These are phyloP conservation scores for Tachystola acroxantha DNA, from an alignment of 2,888 invertebrate genomes.

Conservation along the genomic window DNA sequence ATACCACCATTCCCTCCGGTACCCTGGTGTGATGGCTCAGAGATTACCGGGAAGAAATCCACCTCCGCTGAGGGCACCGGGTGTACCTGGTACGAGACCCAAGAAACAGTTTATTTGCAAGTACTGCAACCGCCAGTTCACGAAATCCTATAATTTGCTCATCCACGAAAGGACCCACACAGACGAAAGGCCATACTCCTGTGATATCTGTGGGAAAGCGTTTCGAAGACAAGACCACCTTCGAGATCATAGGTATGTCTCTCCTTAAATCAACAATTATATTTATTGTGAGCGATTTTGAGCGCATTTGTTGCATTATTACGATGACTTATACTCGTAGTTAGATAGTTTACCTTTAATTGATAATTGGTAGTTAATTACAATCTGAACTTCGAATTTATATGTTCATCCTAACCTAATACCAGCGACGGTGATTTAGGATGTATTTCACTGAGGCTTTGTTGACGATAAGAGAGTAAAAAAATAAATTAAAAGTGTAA, in stretches of 20 bases:
- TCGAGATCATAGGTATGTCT: slow-evolving; percentile 89
- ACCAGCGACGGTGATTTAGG: slow-evolving; percentile 64
- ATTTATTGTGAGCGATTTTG: too few species aligned
- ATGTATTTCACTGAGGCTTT: slow-evolving; percentile 57
- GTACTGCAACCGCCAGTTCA: slow-evolving; percentile 97
- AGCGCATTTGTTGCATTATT: too few species aligned
- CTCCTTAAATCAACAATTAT: too few species aligned
- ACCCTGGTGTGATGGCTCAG: slow-evolving; percentile 69
- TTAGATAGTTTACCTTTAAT: too few species aligned
- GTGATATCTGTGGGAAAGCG: slow-evolving; percentile 97
- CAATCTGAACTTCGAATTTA: slow-evolving; percentile 37
- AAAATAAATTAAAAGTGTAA: slow-evolving; percentile 65
- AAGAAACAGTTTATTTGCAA: slow-evolving; percentile 97
- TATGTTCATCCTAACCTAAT: slow-evolving; percentile 53
- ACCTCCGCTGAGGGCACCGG: slow-evolving; percentile 75
- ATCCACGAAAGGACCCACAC: slow-evolving; percentile 99
- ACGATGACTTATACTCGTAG: too few species aligned
- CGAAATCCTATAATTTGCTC: slow-evolving; percentile 97
- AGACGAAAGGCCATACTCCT: slow-evolving; percentile 96
- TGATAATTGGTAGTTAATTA: too few species aligned
- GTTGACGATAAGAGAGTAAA: slow-evolving; percentile 66
- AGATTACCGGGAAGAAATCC: slow-evolving; percentile 72
- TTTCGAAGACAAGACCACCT: slow-evolving; percentile 97
- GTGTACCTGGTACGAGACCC: slow-evolving; percentile 79
- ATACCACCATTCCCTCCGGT: slow-evolving; percentile 79